These are phyloP conservation scores for Entomobrya multifasciata DNA, from an alignment of 2,888 invertebrate genomes.

Conservation along the genomic window DNA sequence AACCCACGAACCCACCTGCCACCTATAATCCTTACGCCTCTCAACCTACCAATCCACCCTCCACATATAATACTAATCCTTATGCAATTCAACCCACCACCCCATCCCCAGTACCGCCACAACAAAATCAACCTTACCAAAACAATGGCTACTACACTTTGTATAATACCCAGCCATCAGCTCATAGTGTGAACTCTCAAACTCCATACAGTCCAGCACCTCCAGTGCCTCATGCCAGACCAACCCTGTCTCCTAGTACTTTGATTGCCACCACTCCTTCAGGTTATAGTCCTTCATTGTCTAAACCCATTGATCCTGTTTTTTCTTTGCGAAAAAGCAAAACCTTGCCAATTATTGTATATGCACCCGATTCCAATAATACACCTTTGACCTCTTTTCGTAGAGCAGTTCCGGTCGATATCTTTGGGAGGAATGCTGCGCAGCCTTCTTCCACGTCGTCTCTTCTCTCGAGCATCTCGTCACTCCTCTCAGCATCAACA, in stretches of 20 bases:
- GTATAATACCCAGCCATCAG: conserved; percentile 62
- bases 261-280: conserved; percentile 68
- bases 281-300: conserved; percentile 74
- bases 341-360: conserved; percentile 37
- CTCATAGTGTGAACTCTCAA: conserved; percentile 34
- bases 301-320: conserved; percentile 46
- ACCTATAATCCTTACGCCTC: background rate
- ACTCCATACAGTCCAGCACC: conserved; percentile 64
- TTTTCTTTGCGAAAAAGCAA: background rate
- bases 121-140: conserved; percentile 46
- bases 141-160: conserved; percentile 62
- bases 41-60: background rate
- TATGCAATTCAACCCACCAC: background rate
- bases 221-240: conserved; percentile 57
- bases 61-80: background rate
- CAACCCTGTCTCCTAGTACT: conserved; percentile 64
- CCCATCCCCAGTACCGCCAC: conserved; percentile 39
- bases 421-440: conserved; percentile 70
- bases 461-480: conserved; percentile 72
- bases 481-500: conserved; percentile 68
- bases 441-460: conserved; percentile 69
- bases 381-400: conserved; percentile 72
- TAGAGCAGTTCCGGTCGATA: conserved; percentile 75
- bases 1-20: too few relatives aligned
- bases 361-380: conserved; percentile 59